Percentiles rank a stretch among this genome's conserved stretches.
phyloP scores from a whole-genome alignment of 2,113 vertebrate genomes.

The Anas platyrhynchos region DNA sequence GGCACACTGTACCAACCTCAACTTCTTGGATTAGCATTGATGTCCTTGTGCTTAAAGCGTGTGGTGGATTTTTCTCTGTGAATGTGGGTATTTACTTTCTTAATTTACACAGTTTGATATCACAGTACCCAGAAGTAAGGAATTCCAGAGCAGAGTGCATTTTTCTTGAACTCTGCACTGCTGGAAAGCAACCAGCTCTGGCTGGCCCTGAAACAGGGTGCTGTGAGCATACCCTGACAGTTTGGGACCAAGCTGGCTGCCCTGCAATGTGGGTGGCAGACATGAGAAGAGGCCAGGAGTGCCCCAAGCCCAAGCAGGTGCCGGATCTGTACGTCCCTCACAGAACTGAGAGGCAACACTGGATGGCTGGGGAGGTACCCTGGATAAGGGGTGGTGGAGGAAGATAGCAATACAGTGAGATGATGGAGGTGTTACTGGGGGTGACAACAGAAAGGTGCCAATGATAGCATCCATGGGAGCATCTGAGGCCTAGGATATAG shows the following conservation, averaged over 20 bases:
- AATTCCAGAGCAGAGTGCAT: not conserved
- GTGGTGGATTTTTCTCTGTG: not conserved
- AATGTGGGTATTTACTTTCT: not conserved
- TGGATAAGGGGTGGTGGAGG: not conserved
- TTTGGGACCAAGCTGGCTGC: not conserved
- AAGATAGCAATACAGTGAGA: not conserved
- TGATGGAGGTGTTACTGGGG: not conserved
- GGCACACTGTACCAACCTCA: not conserved
- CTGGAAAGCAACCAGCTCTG: not conserved
- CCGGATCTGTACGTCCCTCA: not conserved
- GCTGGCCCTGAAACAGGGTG: not conserved
- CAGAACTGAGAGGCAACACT: not conserved
- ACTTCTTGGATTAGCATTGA: not conserved
- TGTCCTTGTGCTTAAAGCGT: not conserved
- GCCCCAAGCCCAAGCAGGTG: not conserved
- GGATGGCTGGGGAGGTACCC: not conserved
- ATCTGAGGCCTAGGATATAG: not conserved
- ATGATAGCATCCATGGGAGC: not conserved
- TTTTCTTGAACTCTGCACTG: not conserved
- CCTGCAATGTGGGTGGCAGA: not conserved
- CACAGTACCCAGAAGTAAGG: not conserved
- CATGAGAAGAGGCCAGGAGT: rapidly evolving
- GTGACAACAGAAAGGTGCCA: not conserved
- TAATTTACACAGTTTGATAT: not conserved
- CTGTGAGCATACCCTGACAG: not conserved